These are phyloP conservation scores for Bicyclus anynana DNA, from an alignment of 1,140 invertebrate genomes.

Conservation along the genomic window DNA sequence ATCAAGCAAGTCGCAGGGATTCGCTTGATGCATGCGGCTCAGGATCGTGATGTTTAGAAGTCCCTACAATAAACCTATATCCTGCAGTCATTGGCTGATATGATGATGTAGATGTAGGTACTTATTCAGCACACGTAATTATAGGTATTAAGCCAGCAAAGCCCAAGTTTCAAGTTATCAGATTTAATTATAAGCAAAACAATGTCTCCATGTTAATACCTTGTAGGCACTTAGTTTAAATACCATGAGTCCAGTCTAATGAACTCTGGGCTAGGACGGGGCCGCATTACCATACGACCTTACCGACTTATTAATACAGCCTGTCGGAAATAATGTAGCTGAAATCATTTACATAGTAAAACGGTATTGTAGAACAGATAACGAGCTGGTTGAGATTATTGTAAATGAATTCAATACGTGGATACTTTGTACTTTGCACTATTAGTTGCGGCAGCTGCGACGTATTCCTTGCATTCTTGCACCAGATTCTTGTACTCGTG, in stretches of 20 bases:
- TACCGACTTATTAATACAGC: slow-evolving; percentile 5
- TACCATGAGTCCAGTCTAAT: slow-evolving; percentile 2
- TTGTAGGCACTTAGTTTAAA: neutral
- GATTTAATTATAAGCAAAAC: neutral
- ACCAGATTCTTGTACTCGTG: neutral
- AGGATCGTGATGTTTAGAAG: too few relatives aligned
- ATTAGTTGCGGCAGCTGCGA: neutral
- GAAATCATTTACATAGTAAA: slow-evolving; percentile 7
- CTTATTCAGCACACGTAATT: too few relatives aligned
- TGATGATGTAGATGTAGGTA: too few relatives aligned
- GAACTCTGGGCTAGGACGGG: slow-evolving; percentile 8
- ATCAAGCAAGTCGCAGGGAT: too few relatives aligned
- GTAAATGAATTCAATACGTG: slow-evolving; percentile 6
- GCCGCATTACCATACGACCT: slow-evolving; percentile 1
- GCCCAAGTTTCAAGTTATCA: neutral
- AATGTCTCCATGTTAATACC: neutral
- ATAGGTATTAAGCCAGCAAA: too few relatives aligned
- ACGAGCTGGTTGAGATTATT: slow-evolving; percentile 2
- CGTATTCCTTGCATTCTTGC: neutral
- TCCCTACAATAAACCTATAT: too few relatives aligned
- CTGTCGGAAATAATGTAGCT: slow-evolving; percentile 9
- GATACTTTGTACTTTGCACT: slow-evolving; percentile 1
- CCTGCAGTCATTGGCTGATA: too few relatives aligned
- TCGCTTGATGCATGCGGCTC: too few relatives aligned
- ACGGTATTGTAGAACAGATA: slow-evolving; percentile 8